These are phyloP conservation scores for Ormyrus nitidulus DNA, from an alignment of 2,888 invertebrate species.

Conservation along the genomic window DNA sequence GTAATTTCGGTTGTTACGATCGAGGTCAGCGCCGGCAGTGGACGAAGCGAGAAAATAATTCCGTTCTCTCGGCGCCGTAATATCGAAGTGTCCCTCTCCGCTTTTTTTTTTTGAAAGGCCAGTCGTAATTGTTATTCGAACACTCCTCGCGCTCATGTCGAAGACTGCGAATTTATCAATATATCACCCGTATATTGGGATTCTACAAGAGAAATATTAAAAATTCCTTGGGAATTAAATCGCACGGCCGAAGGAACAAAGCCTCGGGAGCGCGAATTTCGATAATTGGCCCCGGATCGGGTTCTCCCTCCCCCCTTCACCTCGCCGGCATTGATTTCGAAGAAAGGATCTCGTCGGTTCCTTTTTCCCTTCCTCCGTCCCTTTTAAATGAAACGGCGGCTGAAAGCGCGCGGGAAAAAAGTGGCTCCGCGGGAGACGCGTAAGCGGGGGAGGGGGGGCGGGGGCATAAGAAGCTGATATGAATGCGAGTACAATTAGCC, in stretches of 20 bases:
- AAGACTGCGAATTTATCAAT: conserved; percentile 14
- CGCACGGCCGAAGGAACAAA: not conserved
- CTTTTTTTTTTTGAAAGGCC: no score
- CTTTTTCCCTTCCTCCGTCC: not conserved
- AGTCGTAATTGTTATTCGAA: conserved; percentile 6
- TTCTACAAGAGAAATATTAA: not conserved
- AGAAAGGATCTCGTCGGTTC: not conserved
- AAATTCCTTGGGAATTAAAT: not conserved
- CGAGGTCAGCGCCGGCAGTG: no score
- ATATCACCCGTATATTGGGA: not conserved
- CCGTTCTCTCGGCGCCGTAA: no score
- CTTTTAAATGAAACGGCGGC: conserved; percentile 1
- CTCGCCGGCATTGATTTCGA: not conserved
- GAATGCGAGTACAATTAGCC: conserved; percentile 35
- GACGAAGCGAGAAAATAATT: no score
- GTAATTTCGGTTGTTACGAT: no score
- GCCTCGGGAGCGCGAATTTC: not conserved
- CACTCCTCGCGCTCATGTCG: not conserved
- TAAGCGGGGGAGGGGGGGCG: not conserved
- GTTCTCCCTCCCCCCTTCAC: not conserved
- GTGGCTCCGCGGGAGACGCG: not conserved
- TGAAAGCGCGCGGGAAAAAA: conserved; percentile 2
- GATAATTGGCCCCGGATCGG: conserved; percentile 19
- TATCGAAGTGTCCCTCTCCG: no score
- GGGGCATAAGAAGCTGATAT: conserved; percentile 14